phyloP scores from a whole-genome alignment of 2,797 vertebrate genomes.

The Brachyalestes nurse region DNA sequence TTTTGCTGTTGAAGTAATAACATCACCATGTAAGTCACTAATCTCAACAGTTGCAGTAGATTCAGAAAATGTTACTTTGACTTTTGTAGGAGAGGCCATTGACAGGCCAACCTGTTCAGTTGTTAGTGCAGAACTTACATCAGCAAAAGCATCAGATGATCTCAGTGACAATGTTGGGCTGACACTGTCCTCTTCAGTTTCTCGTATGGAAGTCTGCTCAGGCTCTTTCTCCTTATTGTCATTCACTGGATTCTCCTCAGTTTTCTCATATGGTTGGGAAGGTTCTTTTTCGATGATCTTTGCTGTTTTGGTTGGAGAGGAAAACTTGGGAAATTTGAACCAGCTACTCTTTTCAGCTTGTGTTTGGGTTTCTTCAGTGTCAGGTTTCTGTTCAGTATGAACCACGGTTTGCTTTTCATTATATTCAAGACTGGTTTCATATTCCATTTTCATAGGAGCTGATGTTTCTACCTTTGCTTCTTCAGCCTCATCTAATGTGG shows the following conservation, averaged over 20 bases:
- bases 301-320: constrained; percentile 80
- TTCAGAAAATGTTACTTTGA: constrained; percentile 78
- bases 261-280: constrained; percentile 2
- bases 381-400: constrained; percentile 56
- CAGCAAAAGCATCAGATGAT: constrained; percentile 80
- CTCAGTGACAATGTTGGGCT: constrained; percentile 75
- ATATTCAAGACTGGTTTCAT: constrained; percentile 36
- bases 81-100: constrained; percentile 73
- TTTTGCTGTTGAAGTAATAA: constrained; percentile 80
- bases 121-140: constrained; percentile 76
- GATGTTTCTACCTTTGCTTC: constrained; percentile 53
- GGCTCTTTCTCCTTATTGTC: constrained; percentile 60
- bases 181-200: constrained; percentile 63
- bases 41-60: constrained; percentile 52
- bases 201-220: constrained; percentile 61
- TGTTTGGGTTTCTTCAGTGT: constrained; percentile 61
- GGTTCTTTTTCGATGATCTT: constrained; percentile 60
- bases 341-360: constrained; percentile 81
- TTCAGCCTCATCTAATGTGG: constrained; percentile 64
- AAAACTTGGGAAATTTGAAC: constrained; percentile 87
- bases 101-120: constrained; percentile 70
- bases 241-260: neutral
- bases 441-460: constrained; percentile 37
- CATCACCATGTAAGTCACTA: constrained; percentile 59
- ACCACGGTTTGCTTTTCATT: constrained; percentile 45